A percentile compares a stretch with the other conserved stretches of the same genome.
Evolutionary conservation across 2,113 vertebrate genomes (phyloP).

Genomic region (Cheirogaleus medius): DNA sequence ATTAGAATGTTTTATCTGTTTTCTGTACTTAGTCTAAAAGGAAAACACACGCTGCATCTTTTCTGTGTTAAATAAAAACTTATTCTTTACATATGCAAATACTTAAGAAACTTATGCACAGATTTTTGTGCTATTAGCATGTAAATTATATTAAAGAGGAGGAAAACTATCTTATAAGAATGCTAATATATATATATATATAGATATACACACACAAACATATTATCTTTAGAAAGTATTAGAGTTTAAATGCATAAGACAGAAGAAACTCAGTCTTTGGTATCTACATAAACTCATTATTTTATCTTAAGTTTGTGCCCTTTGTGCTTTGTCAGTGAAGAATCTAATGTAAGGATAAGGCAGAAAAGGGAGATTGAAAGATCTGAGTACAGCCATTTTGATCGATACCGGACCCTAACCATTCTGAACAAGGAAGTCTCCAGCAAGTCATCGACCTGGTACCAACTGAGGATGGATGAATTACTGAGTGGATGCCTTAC

Average conservation of each 20-base stretch:
- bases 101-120: not conserved
- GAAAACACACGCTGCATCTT: not conserved
- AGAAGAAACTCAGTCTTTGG: constrained; percentile 29
- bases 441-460: too few species aligned
- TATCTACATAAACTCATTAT: constrained; percentile 13
- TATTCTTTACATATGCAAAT: not conserved
- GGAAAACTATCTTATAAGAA: constrained; percentile 65
- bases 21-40: not conserved
- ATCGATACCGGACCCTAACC: too few species aligned
- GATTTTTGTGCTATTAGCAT: not conserved
- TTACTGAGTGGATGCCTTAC: too few species aligned
- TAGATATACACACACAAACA: not conserved
- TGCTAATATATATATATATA: constrained; percentile 20
- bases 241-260: constrained; percentile 57
- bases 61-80: not conserved
- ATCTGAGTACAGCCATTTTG: too few species aligned
- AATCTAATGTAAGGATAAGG: not conserved
- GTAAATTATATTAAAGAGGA: constrained; percentile 39
- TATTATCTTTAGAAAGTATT: not conserved
- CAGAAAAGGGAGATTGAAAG: too few species aligned
- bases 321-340: constrained; percentile 36
- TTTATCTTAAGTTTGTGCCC: not conserved
- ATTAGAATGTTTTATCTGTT: not conserved
- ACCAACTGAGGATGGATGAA: too few species aligned
- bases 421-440: too few species aligned